Percentiles rank a stretch among this genome's conserved stretches.
Evolutionary conservation across 2,113 vertebrate species (phyloP).

Genomic region (Phylloscopus whistleri): DNA sequence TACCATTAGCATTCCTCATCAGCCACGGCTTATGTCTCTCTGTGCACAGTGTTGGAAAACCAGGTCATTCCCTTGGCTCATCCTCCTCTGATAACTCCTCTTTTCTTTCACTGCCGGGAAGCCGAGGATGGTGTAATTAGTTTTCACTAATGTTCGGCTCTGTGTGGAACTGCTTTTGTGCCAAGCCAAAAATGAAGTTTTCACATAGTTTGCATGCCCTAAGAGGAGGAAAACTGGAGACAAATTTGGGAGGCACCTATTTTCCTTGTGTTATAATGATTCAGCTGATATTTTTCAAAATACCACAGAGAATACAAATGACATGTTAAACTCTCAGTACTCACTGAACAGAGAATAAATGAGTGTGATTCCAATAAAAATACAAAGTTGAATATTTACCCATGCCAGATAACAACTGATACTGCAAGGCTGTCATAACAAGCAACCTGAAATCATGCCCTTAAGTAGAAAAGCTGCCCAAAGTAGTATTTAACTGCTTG

Average conservation of each 20-base stretch:
- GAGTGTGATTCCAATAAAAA: constrained; percentile 3
- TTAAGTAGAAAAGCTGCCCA: background rate
- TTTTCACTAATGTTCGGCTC: constrained; percentile 21
- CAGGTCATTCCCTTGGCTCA: constrained; percentile 59
- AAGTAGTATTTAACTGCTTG: background rate
- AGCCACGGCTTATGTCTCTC: background rate
- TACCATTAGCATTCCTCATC: constrained; percentile 47
- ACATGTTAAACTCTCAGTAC: constrained; percentile 1
- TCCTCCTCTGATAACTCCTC: constrained; percentile 38
- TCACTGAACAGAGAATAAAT: background rate
- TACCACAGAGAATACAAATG: background rate
- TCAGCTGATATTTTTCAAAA: constrained; percentile 34
- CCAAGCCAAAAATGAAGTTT: constrained; percentile 19
- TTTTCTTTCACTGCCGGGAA: constrained; percentile 18
- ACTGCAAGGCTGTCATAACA: background rate
- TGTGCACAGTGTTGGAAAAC: constrained; percentile 5
- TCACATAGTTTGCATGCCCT: constrained; percentile 10
- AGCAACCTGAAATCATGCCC: background rate
- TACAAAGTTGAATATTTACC: background rate
- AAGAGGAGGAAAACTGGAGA: background rate
- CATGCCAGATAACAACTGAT: background rate
- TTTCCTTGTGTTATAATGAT: background rate
- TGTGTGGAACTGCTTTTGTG: background rate
- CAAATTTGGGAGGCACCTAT: background rate
- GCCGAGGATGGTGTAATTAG: constrained; percentile 13